phyloP scores from a whole-genome alignment of 2,797 vertebrate species.

The Phylloscopus collybita region DNA sequence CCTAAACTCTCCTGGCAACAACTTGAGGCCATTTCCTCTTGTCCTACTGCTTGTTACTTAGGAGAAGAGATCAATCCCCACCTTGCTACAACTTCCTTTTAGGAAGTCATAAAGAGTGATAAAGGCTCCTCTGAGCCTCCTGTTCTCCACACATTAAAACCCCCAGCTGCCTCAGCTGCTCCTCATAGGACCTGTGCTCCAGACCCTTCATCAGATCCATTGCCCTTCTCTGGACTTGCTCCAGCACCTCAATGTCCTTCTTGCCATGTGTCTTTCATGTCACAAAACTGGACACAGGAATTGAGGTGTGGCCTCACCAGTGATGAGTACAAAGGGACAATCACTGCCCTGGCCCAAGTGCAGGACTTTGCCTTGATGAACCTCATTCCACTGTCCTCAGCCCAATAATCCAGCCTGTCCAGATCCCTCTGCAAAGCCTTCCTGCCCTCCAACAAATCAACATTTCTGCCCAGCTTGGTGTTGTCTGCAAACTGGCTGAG shows the following conservation, averaged over 20 bases:
- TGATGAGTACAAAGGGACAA: too few relatives aligned
- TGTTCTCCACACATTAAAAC: not conserved
- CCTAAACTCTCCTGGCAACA: not conserved
- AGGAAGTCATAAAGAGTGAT: not conserved
- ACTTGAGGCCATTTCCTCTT: not conserved
- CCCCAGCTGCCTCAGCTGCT: not conserved
- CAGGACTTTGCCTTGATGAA: not conserved
- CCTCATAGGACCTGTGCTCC: not conserved
- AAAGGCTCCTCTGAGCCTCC: not conserved
- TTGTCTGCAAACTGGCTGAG: not conserved
- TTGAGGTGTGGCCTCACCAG: not conserved
- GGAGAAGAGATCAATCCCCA: not conserved
- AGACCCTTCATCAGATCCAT: not conserved
- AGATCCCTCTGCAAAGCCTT: not conserved
- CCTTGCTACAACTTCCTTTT: rapidly evolving
- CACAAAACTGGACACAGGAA: not conserved
- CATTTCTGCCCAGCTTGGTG: not conserved
- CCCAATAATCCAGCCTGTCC: not conserved
- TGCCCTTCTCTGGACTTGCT: not conserved
- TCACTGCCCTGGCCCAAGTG: not conserved
- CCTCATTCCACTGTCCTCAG: not conserved
- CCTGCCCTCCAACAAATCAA: not conserved
- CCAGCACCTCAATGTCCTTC: not conserved
- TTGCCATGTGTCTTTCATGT: not conserved
- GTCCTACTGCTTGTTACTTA: not conserved